These are phyloP conservation scores for Loriculus beryllinus DNA, from an alignment of 2,797 vertebrate species.

Conservation along the genomic window DNA sequence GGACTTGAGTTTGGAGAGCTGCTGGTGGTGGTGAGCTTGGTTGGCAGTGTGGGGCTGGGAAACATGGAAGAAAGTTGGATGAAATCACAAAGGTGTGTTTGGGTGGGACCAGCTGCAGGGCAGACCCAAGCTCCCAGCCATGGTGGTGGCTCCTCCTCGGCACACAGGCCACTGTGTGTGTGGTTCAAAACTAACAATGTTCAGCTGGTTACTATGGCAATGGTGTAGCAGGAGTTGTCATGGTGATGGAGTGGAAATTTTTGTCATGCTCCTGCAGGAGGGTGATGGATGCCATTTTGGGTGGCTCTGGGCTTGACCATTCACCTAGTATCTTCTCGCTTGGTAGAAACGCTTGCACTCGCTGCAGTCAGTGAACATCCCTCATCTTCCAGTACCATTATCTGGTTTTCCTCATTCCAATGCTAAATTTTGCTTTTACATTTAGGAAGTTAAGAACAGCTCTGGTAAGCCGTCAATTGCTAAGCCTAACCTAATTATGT, in stretches of 20 bases:
- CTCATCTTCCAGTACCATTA: not conserved
- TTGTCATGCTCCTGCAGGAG: slow-evolving; percentile 17
- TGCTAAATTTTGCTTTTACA: not conserved
- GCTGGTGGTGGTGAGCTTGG: not conserved
- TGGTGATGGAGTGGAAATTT: slow-evolving; percentile 65
- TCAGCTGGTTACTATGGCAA: slow-evolving; percentile 73
- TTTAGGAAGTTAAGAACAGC: not conserved
- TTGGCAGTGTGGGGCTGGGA: rapidly evolving
- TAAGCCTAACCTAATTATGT: not conserved
- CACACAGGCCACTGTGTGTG: not conserved
- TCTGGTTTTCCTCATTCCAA: not conserved
- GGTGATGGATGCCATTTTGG: slow-evolving; percentile 11
- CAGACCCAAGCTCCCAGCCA: rapidly evolving
- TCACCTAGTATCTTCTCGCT: not conserved
- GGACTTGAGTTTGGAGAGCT: not conserved
- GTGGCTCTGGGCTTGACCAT: slow-evolving; percentile 16
- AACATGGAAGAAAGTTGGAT: not conserved
- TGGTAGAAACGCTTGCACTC: not conserved
- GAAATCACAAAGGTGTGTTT: not conserved
- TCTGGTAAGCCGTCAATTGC: not conserved
- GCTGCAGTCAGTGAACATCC: not conserved
- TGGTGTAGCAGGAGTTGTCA: slow-evolving; percentile 69
- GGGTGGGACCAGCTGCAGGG: not conserved
- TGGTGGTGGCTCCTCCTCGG: not conserved
- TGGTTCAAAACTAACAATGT: slow-evolving; percentile 57